phyloP scores from a whole-genome alignment of 2,797 vertebrate genomes.

The Miichthys miiuy region DNA sequence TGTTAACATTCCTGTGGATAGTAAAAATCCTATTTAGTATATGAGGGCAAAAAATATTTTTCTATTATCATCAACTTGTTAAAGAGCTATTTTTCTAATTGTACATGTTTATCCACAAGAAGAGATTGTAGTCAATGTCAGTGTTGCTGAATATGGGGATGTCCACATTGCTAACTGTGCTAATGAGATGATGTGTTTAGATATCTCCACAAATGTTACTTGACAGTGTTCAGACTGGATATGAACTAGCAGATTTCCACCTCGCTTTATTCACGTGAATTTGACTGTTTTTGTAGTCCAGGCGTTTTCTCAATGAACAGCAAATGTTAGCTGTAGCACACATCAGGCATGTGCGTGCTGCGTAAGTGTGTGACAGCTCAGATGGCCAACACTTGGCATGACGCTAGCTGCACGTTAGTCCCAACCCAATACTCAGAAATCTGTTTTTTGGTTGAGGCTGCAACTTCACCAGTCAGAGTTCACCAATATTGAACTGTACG shows the following conservation, averaged over 20 bases:
- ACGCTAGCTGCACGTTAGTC: no score
- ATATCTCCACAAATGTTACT: conserved; percentile 29
- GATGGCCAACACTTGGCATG: no score
- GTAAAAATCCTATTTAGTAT: conserved; percentile 91
- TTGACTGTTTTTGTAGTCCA: background rate
- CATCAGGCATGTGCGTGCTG: background rate
- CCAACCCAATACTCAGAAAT: no score
- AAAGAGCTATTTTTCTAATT: conserved; percentile 63
- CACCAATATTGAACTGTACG: no score
- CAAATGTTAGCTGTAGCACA: background rate
- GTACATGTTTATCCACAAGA: conserved; percentile 14
- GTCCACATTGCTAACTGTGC: background rate
- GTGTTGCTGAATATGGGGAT: conserved; percentile 16
- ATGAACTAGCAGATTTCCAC: background rate
- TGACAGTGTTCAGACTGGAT: conserved; percentile 43
- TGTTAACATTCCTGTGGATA: conserved; percentile 86
- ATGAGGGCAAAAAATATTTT: conserved; percentile 60
- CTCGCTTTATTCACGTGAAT: background rate
- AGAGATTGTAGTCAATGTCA: conserved; percentile 28
- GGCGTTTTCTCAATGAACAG: background rate
- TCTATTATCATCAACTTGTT: conserved; percentile 63
- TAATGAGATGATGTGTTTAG: background rate
- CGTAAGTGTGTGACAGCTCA: background rate
- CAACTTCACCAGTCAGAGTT: no score
- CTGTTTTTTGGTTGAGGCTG: no score